phyloP scores from a whole-genome alignment of 2,113 vertebrate genomes.

The Tor tambroides region DNA sequence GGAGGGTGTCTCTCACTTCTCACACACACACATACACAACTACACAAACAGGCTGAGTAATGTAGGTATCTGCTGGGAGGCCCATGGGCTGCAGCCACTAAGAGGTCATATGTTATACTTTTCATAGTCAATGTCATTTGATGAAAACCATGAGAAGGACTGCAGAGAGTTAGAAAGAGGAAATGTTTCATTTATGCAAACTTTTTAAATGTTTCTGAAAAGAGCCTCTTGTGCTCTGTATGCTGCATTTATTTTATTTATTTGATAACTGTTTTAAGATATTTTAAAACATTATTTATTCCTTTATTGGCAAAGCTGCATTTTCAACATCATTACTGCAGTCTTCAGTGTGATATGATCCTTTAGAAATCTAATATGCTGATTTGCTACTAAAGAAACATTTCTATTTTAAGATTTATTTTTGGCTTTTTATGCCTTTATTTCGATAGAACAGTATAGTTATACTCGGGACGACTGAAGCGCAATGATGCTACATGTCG shows the following conservation, averaged over 20 bases:
- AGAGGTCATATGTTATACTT: conserved; percentile 26
- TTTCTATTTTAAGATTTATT: too few relatives aligned
- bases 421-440: too few relatives aligned
- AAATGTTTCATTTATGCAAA: background rate
- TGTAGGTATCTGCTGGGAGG: background rate
- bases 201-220: background rate
- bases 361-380: background rate
- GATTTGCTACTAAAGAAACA: background rate
- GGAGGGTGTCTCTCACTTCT: background rate
- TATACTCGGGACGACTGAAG: too few relatives aligned
- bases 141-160: background rate
- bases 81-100: background rate
- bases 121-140: background rate
- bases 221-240: background rate
- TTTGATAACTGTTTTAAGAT: background rate
- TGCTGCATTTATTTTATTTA: background rate
- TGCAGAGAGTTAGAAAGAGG: conserved; percentile 2
- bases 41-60: conserved; percentile 1
- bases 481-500: too few relatives aligned
- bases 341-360: background rate
- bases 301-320: background rate
- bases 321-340: background rate
- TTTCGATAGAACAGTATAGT: too few relatives aligned
- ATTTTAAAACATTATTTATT: conserved; percentile 1
- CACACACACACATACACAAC: background rate